Evolutionary conservation across 2,797 vertebrate species (phyloP), one percentile per base, ranked within the genome.

Genomic region (Sciurus vulgaris): DNA sequence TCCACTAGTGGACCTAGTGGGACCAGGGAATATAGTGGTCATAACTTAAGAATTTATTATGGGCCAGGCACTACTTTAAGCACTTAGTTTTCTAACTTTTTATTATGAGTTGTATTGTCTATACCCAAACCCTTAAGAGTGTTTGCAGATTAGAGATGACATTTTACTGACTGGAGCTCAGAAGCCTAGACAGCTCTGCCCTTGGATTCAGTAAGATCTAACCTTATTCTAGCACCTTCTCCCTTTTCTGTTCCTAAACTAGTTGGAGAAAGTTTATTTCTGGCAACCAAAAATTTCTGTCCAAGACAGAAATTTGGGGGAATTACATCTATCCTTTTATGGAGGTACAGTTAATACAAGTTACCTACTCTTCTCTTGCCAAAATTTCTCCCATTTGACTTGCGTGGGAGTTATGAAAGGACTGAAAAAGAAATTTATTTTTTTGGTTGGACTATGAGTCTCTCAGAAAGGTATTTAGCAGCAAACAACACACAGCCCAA

Each of bases 221-320:
- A 22, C n/a, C 7, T 26, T 28, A 51, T 38, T 61, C 13, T 24
- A 67, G 20, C 13, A 18, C 28, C 17, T 5, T 77, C 79, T 72
- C 44, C 7, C 14, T 83, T n/a, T 67, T 54, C 70, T 81, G 61
- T 76, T 63, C 51, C 82, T 77, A 30, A 77, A 81, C 28, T 41
- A 91, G 41, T 74, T 72, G 24, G 69, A 95, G 33, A 67, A 83
- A 59, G 18, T 82, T 91, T 72, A 9, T 65, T 76, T 76, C 65
- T 76, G 82, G 38, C 15, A 54, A 61, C 67, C 35, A 79, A 63
- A 77, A 38, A 20, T 51, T 26, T 11, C n/a, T 77, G 44, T 85
- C 38, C 38, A 70, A 89, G 65, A 74, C 38, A 38, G 38, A 38
- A 28, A 67, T 72, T 70, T 69, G 30, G 59, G 35, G 44, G 26